These are phyloP conservation scores for Agrochola lychnidis DNA, from an alignment of 2,888 invertebrate species.

Conservation along the genomic window DNA sequence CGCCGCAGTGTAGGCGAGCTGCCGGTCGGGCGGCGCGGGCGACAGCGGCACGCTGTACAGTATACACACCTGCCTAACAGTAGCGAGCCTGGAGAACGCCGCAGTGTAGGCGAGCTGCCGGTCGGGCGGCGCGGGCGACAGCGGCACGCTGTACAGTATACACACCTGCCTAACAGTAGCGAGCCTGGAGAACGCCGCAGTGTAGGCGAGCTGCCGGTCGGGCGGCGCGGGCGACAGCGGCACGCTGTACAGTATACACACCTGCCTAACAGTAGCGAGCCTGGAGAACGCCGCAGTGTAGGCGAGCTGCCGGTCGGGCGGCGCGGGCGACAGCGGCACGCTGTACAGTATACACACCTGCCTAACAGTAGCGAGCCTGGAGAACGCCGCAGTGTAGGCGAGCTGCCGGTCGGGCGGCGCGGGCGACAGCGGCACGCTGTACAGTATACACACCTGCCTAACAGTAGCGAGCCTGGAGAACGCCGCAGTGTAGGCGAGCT, in stretches of 20 bases:
- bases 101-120: background rate
- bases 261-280: slow-evolving; percentile 1
- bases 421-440: slow-evolving; percentile 88
- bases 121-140: slow-evolving; percentile 78
- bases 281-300: background rate
- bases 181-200: background rate
- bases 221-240: slow-evolving; percentile 86
- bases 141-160: slow-evolving; percentile 84
- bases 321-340: slow-evolving; percentile 88
- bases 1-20: background rate
- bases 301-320: background rate
- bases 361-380: background rate
- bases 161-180: slow-evolving; percentile 1
- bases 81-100: background rate
- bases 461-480: background rate
- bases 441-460: slow-evolving; percentile 56
- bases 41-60: slow-evolving; percentile 84
- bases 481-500: background rate
- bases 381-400: background rate
- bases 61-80: background rate
- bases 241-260: slow-evolving; percentile 74
- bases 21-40: slow-evolving; percentile 77
- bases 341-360: slow-evolving; percentile 67
- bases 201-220: background rate
- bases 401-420: slow-evolving; percentile 57